A percentile compares a stretch with the other conserved stretches of the same genome.
phyloP scores from a whole-genome alignment of 2,113 vertebrate genomes.

The Fregata magnificens region DNA sequence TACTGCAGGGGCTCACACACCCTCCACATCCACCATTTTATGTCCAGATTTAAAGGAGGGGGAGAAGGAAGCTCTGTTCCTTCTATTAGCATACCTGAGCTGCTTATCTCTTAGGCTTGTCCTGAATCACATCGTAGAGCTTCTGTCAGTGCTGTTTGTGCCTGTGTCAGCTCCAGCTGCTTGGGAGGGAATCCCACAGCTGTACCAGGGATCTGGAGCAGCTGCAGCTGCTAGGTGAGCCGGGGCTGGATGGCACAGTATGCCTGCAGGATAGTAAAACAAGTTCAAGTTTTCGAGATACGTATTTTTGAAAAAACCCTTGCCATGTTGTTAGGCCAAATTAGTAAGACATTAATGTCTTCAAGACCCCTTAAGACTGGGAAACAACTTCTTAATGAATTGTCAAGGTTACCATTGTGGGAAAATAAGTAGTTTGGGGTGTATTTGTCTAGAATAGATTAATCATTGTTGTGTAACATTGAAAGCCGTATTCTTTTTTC shows the following conservation, averaged over 20 bases:
- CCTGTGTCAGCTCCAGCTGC: background rate
- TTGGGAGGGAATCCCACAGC: background rate
- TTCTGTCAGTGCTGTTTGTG: background rate
- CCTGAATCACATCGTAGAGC: background rate
- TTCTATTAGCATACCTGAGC: background rate
- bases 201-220: background rate
- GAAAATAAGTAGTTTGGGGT: background rate
- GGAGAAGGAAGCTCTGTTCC: background rate
- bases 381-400: background rate
- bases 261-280: background rate
- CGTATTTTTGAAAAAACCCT: background rate
- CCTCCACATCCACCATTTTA: background rate
- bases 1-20: background rate
- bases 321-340: background rate
- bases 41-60: background rate
- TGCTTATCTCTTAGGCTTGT: background rate
- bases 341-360: background rate
- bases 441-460: background rate
- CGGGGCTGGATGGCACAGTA: background rate
- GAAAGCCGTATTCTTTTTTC: background rate
- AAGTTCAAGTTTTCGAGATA: background rate
- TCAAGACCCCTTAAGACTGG: background rate
- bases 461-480: background rate
- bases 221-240: background rate
- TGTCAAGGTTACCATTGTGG: background rate